Conservation (phyloP, 2,888 invertebrate species). For the Mylabris sibirica region DNA sequence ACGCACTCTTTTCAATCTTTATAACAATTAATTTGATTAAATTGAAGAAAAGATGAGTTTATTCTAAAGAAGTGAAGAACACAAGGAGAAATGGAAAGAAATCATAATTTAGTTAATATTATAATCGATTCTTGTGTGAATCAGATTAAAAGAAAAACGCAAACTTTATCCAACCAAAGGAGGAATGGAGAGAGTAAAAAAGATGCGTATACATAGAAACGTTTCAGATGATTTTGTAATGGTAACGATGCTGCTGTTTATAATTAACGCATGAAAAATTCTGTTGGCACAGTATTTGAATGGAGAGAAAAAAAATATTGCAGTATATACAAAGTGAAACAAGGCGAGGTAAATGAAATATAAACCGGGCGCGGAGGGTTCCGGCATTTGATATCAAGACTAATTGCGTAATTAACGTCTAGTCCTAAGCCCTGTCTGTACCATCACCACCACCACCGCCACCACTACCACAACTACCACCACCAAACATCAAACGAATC, state of each 20-base stretch:
- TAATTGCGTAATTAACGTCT: conserved; percentile 20
- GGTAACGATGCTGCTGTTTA: conserved; percentile 6
- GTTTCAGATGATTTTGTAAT: conserved; percentile 2
- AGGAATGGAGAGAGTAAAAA: background rate
- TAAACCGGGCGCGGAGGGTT: conserved; percentile 14
- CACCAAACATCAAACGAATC: conserved; percentile 9
- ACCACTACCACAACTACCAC: background rate
- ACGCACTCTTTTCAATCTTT: conserved; percentile 52
- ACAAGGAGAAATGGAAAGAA: background rate
- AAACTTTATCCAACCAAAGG: background rate
- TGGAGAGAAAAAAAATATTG: background rate
- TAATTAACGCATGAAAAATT: conserved; percentile 10
- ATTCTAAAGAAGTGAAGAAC: background rate
- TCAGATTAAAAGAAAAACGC: conserved; percentile 1
- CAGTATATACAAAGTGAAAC: conserved; percentile 17
- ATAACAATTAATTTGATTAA: conserved; percentile 16
- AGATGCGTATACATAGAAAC: background rate
- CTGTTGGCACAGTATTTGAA: conserved; percentile 2
- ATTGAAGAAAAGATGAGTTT: conserved; percentile 17
- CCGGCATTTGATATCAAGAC: conserved; percentile 19
- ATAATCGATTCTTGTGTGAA: conserved; percentile 6
- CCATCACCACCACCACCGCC: background rate
- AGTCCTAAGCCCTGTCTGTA: background rate
- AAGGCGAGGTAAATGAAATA: conserved; percentile 16
- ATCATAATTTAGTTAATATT: background rate